phyloP scores from a whole-genome alignment of 1,140 invertebrate species.

The Drosophila ogumai region DNA sequence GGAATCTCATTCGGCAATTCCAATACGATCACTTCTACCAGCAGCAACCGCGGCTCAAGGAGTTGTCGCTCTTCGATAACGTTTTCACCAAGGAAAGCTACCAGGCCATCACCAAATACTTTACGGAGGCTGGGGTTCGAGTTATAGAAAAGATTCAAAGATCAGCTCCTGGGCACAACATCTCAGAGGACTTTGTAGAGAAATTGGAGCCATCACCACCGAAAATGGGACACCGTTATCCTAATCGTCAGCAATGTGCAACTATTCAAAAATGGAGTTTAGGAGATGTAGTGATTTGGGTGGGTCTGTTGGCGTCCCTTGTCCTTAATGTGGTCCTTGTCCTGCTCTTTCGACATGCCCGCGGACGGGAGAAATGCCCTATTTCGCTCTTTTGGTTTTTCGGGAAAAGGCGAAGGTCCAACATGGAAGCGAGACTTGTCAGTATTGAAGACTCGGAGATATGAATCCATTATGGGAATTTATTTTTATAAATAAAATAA shows the following conservation, averaged over 20 bases:
- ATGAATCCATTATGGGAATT: not conserved
- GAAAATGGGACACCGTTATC: not conserved
- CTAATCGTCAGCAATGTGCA: not conserved
- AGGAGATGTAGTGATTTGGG: not conserved
- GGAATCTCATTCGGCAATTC: conserved; percentile 3
- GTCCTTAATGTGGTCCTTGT: conserved; percentile 9
- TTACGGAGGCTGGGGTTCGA: conserved; percentile 1
- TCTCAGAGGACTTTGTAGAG: not conserved
- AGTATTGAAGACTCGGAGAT: conserved; percentile 8
- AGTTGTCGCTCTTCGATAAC: conserved; percentile 9
- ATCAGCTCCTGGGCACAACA: conserved; percentile 2
- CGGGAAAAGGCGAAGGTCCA: not conserved
- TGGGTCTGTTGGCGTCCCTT: not conserved
- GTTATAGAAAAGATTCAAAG: not conserved
- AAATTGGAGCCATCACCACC: not conserved
- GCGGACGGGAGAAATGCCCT: not conserved
- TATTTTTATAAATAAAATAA: not conserved
- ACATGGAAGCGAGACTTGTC: conserved; percentile 1
- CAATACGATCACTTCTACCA: conserved; percentile 13
- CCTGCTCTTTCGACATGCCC: not conserved
- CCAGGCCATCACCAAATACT: conserved; percentile 7
- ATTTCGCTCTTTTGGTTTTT: not conserved
- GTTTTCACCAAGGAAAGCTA: conserved; percentile 2
- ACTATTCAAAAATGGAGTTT: not conserved
- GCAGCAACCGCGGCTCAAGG: conserved; percentile 6